A percentile compares a stretch with the other conserved stretches of the same genome.
These are phyloP conservation scores for Scarus forsteni DNA, from an alignment of 2,797 vertebrate genomes.

Conservation along the genomic window DNA sequence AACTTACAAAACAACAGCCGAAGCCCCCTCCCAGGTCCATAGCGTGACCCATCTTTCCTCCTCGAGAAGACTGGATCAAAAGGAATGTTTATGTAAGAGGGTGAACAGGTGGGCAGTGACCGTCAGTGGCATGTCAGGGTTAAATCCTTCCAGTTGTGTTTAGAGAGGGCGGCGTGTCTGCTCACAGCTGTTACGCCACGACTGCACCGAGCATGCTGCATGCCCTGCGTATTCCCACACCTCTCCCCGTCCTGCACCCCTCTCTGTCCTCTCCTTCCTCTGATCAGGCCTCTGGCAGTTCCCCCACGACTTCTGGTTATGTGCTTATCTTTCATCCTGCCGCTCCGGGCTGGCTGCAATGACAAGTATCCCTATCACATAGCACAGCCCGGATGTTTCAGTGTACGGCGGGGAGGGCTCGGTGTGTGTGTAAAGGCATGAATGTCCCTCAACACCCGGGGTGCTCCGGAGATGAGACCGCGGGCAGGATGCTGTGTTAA, in stretches of 20 bases:
- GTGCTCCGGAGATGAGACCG: constrained; percentile 52
- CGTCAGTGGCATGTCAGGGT: constrained; percentile 21
- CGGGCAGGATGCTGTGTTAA: constrained; percentile 72
- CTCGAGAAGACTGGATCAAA: constrained; percentile 34
- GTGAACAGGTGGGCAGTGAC: constrained; percentile 52
- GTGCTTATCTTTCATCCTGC: constrained; percentile 82
- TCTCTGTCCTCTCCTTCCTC: constrained; percentile 51
- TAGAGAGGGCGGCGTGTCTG: constrained; percentile 7
- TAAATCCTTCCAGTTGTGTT: constrained; percentile 42
- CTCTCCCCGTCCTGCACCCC: constrained; percentile 27
- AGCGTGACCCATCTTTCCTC: constrained; percentile 6
- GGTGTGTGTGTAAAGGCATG: constrained; percentile 40
- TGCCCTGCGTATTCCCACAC: constrained; percentile 34
- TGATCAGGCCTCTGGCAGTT: constrained; percentile 50
- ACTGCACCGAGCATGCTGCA: neutral
- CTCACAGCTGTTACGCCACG: constrained; percentile 50
- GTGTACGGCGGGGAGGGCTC: constrained; percentile 22
- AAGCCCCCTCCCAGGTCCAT: neutral
- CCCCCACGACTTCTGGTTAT: constrained; percentile 52
- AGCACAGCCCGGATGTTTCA: constrained; percentile 63
- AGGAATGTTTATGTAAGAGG: constrained; percentile 26
- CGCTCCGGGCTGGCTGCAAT: constrained; percentile 81
- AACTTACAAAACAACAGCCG: neutral
- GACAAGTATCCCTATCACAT: constrained; percentile 77
- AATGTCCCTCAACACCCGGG: constrained; percentile 51